These are phyloP conservation scores for Athalia cordata DNA, from an alignment of 2,888 invertebrate species.

Conservation along the genomic window DNA sequence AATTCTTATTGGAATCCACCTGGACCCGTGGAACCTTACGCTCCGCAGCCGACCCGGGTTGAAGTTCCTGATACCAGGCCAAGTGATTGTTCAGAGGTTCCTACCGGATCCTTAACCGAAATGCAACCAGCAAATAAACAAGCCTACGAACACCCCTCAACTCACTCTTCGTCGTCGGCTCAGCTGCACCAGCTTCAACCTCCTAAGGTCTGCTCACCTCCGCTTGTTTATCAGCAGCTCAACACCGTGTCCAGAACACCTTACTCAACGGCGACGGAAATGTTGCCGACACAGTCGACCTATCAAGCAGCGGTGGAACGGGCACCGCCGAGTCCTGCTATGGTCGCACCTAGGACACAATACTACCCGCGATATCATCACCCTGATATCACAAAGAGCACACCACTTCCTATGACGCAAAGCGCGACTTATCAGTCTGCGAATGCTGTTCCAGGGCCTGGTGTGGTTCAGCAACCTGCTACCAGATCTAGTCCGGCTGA, in stretches of 20 bases:
- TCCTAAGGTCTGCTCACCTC: conserved; percentile 61
- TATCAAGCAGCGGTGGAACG: conserved; percentile 43
- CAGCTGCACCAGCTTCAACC: conserved; percentile 62
- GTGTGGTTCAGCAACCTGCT: conserved; percentile 58
- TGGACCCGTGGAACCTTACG: conserved; percentile 65
- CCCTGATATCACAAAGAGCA: conserved; percentile 68
- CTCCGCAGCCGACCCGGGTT: conserved; percentile 69
- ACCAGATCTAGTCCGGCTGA: conserved; percentile 60
- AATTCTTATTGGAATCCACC: conserved; percentile 63
- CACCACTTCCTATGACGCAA: conserved; percentile 66
- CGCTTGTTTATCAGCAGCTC: conserved; percentile 67
- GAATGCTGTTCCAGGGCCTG: conserved; percentile 68
- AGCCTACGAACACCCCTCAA: conserved; percentile 47
- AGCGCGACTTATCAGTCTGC: conserved; percentile 62
- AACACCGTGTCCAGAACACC: conserved; percentile 62
- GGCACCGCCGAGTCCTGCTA: conserved; percentile 50
- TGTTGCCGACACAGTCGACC: conserved; percentile 50
- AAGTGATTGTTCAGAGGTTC: conserved; percentile 57
- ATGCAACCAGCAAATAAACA: conserved; percentile 66
- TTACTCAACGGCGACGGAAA: conserved; percentile 58
- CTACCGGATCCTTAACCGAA: conserved; percentile 62
- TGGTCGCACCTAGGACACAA: conserved; percentile 64
- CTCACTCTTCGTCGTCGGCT: conserved; percentile 52
- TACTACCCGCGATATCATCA: conserved; percentile 70
- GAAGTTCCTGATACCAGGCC: conserved; percentile 70